A percentile compares a stretch with the other conserved stretches of the same genome.
Evolutionary conservation across 2,113 vertebrate species (phyloP).

Genomic region (Arothron firmamentum): DNA sequence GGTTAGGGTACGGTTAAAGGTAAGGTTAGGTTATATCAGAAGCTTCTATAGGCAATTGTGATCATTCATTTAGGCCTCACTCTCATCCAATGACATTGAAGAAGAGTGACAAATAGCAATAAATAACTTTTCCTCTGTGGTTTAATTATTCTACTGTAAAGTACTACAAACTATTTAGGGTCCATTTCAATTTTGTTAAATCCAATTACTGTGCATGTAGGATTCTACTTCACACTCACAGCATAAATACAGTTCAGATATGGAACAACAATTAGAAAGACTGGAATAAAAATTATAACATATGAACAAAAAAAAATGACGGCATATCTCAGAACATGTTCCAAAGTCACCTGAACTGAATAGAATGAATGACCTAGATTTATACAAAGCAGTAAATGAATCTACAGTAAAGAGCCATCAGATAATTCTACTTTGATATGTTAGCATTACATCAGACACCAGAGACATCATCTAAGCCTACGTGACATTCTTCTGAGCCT

Average conservation of each 20-base stretch:
- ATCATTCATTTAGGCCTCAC: too few relatives aligned
- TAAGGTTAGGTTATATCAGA: too few relatives aligned
- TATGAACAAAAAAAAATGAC: background rate
- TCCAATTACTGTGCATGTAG: constrained; percentile 1
- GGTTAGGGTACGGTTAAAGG: too few relatives aligned
- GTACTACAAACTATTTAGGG: too few relatives aligned
- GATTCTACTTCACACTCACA: background rate
- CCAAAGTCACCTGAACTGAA: background rate
- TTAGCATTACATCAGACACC: constrained; percentile 40
- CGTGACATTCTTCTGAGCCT: constrained; percentile 40
- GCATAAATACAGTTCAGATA: background rate
- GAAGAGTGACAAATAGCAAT: too few relatives aligned
- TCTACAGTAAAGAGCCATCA: constrained; percentile 8
- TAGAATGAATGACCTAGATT: background rate
- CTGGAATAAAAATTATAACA: background rate
- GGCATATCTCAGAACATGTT: background rate
- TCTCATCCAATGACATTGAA: too few relatives aligned
- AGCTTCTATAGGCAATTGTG: too few relatives aligned
- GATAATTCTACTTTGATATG: constrained; percentile 11
- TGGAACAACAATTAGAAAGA: background rate
- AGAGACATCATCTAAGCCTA: constrained; percentile 23
- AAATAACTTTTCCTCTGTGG: too few relatives aligned
- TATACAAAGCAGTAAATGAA: constrained; percentile 11
- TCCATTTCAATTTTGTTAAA: too few relatives aligned
- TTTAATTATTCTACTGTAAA: too few relatives aligned